Evolutionary conservation across 2,888 invertebrate genomes (phyloP).

Genomic region (Pseudococcus jackbeardsleyi): DNA sequence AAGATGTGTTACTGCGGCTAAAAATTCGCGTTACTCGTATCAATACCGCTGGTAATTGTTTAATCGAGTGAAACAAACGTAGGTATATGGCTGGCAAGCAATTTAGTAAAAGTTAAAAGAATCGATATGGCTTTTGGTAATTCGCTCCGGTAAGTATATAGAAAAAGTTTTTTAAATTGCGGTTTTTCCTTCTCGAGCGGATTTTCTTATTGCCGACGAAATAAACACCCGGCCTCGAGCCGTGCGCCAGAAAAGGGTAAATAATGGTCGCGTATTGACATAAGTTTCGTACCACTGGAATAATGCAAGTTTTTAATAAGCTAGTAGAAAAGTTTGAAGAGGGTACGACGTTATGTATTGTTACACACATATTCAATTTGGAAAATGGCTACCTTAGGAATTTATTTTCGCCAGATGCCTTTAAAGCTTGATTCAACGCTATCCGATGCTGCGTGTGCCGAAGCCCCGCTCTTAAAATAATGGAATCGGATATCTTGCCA

Average conservation of each 20-base stretch:
- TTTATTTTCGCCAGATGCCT: slow-evolving; percentile 64
- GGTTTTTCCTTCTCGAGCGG: neutral
- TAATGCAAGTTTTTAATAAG: slow-evolving; percentile 61
- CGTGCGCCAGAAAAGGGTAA: neutral
- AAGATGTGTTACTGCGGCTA: slow-evolving; percentile 25
- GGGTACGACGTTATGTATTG: slow-evolving; percentile 66
- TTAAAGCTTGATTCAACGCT: slow-evolving; percentile 62
- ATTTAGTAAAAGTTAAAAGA: slow-evolving; percentile 42
- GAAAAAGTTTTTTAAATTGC: slow-evolving; percentile 38
- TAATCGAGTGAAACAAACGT: slow-evolving; percentile 46
- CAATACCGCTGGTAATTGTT: slow-evolving; percentile 18
- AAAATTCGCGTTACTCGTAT: slow-evolving; percentile 23
- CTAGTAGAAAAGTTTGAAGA: slow-evolving; percentile 63
- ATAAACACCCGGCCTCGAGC: neutral
- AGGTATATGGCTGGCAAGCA: slow-evolving; percentile 17
- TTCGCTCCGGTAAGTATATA: slow-evolving; percentile 27
- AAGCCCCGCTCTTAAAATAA: slow-evolving; percentile 58
- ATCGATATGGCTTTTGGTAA: slow-evolving; percentile 45
- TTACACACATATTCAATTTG: slow-evolving; percentile 67
- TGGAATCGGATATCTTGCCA: slow-evolving; percentile 58
- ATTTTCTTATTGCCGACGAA: slow-evolving; percentile 18
- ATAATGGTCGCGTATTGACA: slow-evolving; percentile 65
- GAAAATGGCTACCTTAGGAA: slow-evolving; percentile 66
- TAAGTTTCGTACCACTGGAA: slow-evolving; percentile 47
- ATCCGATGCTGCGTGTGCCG: slow-evolving; percentile 47